Percentiles rank a stretch among this genome's conserved stretches.
phyloP scores from a whole-genome alignment of 1,140 invertebrate genomes.

The Drosophila parvula region DNA sequence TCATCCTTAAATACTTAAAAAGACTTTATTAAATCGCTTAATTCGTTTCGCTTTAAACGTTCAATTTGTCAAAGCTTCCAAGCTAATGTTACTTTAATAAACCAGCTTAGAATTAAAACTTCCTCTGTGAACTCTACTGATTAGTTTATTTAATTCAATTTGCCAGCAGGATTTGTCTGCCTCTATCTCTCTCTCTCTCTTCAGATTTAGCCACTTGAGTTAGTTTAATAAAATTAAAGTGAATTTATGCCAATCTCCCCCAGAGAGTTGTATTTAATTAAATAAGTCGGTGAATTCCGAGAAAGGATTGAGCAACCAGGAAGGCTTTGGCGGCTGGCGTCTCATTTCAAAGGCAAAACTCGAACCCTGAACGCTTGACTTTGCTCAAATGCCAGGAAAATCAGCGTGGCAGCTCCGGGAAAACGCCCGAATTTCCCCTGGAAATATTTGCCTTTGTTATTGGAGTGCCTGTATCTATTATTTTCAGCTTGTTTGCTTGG shows the following conservation, averaged over 20 bases:
- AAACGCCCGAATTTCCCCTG: neutral
- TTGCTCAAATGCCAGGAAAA: conserved; percentile 20
- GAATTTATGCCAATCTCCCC: conserved; percentile 38
- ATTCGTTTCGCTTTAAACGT: neutral
- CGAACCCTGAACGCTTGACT: neutral
- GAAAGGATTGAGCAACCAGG: conserved; percentile 24
- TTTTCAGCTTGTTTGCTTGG: neutral
- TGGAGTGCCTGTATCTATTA: neutral
- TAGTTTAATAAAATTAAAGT: conserved; percentile 51
- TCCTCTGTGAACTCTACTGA: neutral
- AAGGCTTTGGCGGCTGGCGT: conserved; percentile 2
- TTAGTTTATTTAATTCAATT: conserved; percentile 30
- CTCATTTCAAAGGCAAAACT: conserved; percentile 34
- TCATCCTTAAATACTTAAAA: neutral
- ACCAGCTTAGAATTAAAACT: conserved; percentile 5
- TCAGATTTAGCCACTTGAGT: conserved; percentile 14
- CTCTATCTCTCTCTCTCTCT: neutral
- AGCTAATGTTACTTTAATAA: neutral
- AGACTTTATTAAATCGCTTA: neutral
- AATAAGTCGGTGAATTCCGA: conserved; percentile 5
- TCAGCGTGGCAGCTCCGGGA: conserved; percentile 2
- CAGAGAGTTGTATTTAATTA: conserved; percentile 8
- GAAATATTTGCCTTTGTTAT: conserved; percentile 37
- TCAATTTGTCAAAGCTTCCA: neutral
- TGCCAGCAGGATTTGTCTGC: conserved; percentile 6